These are phyloP conservation scores for Dicyrtoma fusca DNA, from an alignment of 2,888 invertebrate genomes.

Conservation along the genomic window DNA sequence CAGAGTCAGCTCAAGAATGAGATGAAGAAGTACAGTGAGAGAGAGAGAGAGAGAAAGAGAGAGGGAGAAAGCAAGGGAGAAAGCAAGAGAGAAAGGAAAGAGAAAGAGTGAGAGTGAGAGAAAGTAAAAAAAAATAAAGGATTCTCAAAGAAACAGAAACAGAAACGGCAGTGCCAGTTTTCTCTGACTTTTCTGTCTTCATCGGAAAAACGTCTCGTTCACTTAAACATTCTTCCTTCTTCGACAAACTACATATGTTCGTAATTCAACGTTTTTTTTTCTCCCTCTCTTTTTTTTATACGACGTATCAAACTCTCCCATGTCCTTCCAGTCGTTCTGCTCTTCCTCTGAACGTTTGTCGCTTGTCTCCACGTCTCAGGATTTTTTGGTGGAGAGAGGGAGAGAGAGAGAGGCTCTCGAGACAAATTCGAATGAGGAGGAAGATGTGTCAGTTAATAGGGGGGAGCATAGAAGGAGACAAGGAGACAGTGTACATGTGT, in stretches of 20 bases:
- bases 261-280: background rate
- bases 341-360: background rate
- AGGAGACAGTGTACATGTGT: background rate
- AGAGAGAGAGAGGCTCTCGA: background rate
- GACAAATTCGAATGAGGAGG: background rate
- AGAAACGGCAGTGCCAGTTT: background rate
- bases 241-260: conserved; percentile 2
- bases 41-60: background rate
- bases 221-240: background rate
- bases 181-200: conserved; percentile 4
- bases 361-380: background rate
- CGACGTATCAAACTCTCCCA: background rate
- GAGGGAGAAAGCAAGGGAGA: background rate
- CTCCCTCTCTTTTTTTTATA: background rate
- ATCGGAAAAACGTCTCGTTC: conserved; percentile 17
- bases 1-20: background rate
- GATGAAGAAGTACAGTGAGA: background rate
- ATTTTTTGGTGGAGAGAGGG: background rate
- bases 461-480: background rate
- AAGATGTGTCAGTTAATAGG: too few species aligned
- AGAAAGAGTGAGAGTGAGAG: conserved; percentile 1
- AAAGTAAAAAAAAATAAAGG: background rate
- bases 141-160: background rate
- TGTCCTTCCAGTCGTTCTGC: conserved; percentile 6
- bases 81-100: background rate